Base-by-base conservation (phyloP, 2,888 invertebrate species). In the Drosophila peninsularis region DNA sequence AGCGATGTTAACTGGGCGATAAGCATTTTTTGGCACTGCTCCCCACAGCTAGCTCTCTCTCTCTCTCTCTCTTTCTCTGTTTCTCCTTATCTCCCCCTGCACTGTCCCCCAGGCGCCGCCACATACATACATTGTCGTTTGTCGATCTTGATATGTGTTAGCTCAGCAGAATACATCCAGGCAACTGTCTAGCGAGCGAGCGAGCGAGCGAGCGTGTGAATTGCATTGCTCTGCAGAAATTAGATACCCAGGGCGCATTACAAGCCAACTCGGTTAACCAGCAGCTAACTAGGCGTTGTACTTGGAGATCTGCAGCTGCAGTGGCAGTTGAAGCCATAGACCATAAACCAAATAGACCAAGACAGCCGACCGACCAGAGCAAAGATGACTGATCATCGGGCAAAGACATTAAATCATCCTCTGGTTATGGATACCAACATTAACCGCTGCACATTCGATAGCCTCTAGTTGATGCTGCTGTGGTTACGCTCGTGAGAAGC, bases 351-450 rank as follows among this genome's bases (percentile, higher is more conserved):
- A 39, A 52, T 52, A 52, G 52, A 52, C 52, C 52, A 37, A 27
- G 52, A 21, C 37, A 36, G 42, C 39, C 54, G 37, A 42, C 27
- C 53, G 36, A 19, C 47, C 10, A 56, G 45, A 72, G 68, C 62
- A 73, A 45, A 63, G 76, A 84, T 80, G 80, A 80, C 73, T 80
- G 80, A 83, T 80, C 84, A 79, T 79, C 82, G 82, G 70, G 17
- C 61, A 75, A 81, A 71, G 84, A 82, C 82, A 84, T 82, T 82
- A 84, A 84, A 82, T 82, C 85, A 84, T 77, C 64, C 52, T 75
- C 64, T 55, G 72, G 61, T 64, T 62, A 60, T 60, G 41, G 53
- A 61, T 58, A 62, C 52, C 52, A 60, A 62, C 47, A 54, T 49
- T 55, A 60, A 55, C 62, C 75, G 63, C 65, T 41, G 69, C 73